Evolutionary conservation across 2,888 invertebrate species (phyloP).

Genomic region (Blastobasis lacticolella): DNA sequence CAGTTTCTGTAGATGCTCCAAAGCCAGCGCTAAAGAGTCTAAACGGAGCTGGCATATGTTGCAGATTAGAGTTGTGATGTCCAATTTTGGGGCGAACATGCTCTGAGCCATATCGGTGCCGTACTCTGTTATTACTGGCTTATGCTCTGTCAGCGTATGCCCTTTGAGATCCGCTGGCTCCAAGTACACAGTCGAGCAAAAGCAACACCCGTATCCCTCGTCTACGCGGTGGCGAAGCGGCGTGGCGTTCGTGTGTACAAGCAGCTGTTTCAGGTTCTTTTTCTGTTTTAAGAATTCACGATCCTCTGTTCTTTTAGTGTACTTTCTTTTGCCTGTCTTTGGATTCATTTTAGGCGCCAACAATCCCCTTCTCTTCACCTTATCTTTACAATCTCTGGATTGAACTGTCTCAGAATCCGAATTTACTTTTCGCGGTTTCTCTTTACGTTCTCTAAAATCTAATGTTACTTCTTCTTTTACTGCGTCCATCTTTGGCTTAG

Average conservation of each 20-base stretch:
- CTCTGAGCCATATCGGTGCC: slow-evolving; percentile 4
- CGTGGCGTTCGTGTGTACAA: slow-evolving; percentile 39
- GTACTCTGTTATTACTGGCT: not conserved
- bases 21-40: slow-evolving; percentile 4
- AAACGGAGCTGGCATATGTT: slow-evolving; percentile 7
- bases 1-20: slow-evolving; percentile 10
- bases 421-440: too few relatives aligned
- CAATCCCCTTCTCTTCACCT: too few relatives aligned
- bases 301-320: not conserved
- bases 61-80: slow-evolving; percentile 27
- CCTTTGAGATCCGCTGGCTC: slow-evolving; percentile 30
- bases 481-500: too few relatives aligned
- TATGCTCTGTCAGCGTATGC: slow-evolving; percentile 28
- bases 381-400: too few relatives aligned
- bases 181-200: slow-evolving; percentile 25
- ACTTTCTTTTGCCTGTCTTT: not conserved
- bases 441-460: too few relatives aligned
- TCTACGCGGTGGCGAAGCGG: slow-evolving; percentile 21
- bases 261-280: slow-evolving; percentile 17
- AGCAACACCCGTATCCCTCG: slow-evolving; percentile 35
- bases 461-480: too few relatives aligned
- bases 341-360: too few relatives aligned
- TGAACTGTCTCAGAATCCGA: too few relatives aligned
- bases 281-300: too few relatives aligned
- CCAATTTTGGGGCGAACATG: slow-evolving; percentile 27